Base-by-base conservation (phyloP, 2,797 vertebrate genomes). In the Eurystomus glaucurus region DNA sequence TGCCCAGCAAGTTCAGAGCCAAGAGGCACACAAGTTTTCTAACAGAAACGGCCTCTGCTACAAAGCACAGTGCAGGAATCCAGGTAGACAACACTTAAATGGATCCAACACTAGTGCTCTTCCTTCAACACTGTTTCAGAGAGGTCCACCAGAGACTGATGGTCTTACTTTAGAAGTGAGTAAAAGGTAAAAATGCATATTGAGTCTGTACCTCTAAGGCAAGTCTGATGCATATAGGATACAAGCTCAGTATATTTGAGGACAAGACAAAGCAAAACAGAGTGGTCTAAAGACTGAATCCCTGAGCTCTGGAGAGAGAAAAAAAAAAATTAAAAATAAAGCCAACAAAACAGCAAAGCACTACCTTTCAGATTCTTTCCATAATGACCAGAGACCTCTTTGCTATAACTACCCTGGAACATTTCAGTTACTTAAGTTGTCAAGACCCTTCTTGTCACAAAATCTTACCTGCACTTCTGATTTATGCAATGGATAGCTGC, bases 401-500 rank as follows among this genome's bases (percentile, higher is more conserved):
- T 43, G 19, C 57, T 75, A 1, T 14, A 64, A 68, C 3, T 15
- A 39, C n/a, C 45, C 2, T 8, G 18, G 25, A 90, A 61, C 3
- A 52, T 45, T 48, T 29, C 31, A 60, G 19, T 55, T 46, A 69
- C 11, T 72, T 17, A 74, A 35, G 50, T 52, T 88, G 41, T 18
- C 46, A 90, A 83, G 41, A 76, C 14, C 11, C 11, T 79, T 87
- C 66, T 46, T 14, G 5, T 25, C 65, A 95, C 41, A 84, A 68
- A 82, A 29, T 66, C 45, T 75, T 60, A 78, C 41, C 45, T 43
- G 61, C 6, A 37, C 21, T 79, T 87, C 8, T 25, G 31, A 62
- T 64, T 68, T 28, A 71, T 29, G 39, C 23, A 31, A 45, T 0
- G 0, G 8, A 28, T 2, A 45, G 20, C 4, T 50, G 31, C 80